Conservation (phyloP, 1,140 invertebrate species). For the Melanaphis sacchari region DNA sequence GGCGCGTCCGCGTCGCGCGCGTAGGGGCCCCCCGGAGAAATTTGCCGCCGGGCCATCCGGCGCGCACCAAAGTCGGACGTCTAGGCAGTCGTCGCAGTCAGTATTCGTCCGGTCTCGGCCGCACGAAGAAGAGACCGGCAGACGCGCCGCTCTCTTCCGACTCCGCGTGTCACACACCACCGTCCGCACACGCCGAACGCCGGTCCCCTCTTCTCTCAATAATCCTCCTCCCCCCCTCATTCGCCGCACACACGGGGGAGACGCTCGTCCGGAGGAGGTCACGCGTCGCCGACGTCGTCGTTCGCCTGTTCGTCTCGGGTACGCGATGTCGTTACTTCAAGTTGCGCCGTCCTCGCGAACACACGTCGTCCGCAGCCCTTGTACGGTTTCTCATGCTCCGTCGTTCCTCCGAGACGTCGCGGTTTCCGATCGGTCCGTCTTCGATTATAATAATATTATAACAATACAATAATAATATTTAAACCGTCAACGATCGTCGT, state of each 20-base stretch:
- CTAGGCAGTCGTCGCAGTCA: background rate
- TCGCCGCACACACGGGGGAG: background rate
- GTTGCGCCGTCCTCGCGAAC: background rate
- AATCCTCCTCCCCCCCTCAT: background rate
- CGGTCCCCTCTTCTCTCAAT: background rate
- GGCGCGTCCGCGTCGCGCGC: background rate
- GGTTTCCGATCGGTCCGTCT: background rate
- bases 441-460: background rate
- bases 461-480: too few relatives aligned
- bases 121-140: background rate
- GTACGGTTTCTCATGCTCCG: background rate
- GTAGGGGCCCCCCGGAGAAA: slow-evolving; percentile 33
- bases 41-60: background rate
- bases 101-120: slow-evolving; percentile 23
- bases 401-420: background rate
- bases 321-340: background rate
- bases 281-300: background rate
- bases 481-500: background rate
- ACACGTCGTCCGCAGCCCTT: background rate
- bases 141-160: background rate
- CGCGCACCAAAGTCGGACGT: background rate
- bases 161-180: too few relatives aligned
- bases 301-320: background rate
- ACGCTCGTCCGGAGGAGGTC: background rate
- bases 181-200: background rate